Evolutionary conservation across 2,797 vertebrate genomes (phyloP), one percentile per base, ranked within the genome.

Genomic region (Acanthiza pusilla): DNA sequence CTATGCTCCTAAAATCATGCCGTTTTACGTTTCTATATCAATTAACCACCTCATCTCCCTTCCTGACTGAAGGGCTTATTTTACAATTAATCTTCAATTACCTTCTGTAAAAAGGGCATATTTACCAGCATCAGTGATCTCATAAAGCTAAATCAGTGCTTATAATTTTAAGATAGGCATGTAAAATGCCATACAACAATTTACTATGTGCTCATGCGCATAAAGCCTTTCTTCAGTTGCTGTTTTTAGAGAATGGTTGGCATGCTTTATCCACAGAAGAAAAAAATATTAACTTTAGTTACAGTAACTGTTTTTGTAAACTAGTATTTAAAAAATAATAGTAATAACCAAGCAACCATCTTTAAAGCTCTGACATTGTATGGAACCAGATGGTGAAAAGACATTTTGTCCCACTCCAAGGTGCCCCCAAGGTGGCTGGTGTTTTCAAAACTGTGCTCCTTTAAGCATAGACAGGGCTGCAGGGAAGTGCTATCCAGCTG

Each of bases 21-120:
- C 88, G 13, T 47, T 92, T 79, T 42, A 70, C 48, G 8, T 85
- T 96, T 79, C 71, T 92, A 65, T 88, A 91, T 91, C 61, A 92
- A 18, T 83, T 76, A 93, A 70, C 36, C 34, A 92, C 21, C 43
- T 82, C 32, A 77, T 50, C 60, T 84, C 40, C 43, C 23, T 81
- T 78, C 45, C n/a, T 63, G 36, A 67, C 58, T 74, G 48, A 92
- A 86, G 54, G 45, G 61, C 16, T 42, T 68, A 88, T 74, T 91
- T 86, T 34, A 88, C 27, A 89, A 76, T 67, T 88, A 88, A 74
- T 50, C 75, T 71, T 62, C 68, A 80, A 86, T 54, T 89, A 74
- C 23, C 63, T 93, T n/a, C 53, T 25, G 9, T 43, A 77, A 89
- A 93, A 84, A 88, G 23, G 54, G 55, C 36, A 86, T 13, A 8